Percentiles rank a stretch among this genome's conserved stretches.
phyloP scores from a whole-genome alignment of 2,888 invertebrate genomes.

The Tolmerus cingulatus region DNA sequence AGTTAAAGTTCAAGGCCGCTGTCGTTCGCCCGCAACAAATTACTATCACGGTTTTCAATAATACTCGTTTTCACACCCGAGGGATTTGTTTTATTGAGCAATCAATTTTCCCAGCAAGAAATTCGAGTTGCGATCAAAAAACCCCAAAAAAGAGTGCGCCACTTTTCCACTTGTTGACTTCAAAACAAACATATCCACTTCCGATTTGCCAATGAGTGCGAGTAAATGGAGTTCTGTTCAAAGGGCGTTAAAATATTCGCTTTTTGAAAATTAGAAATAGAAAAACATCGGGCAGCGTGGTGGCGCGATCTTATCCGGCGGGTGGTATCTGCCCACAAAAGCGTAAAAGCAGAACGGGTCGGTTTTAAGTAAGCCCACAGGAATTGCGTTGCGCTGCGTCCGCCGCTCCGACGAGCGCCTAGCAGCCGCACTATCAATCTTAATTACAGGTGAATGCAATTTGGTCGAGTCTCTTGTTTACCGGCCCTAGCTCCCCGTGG shows the following conservation, averaged over 20 bases:
- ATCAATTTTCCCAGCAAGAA: not conserved
- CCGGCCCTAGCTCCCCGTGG: not conserved
- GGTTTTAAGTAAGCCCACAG: not conserved
- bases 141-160: not conserved
- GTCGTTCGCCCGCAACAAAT: not conserved
- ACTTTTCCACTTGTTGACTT: constrained; percentile 11
- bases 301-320: not conserved
- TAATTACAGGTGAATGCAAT: constrained; percentile 23
- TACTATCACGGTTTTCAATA: not conserved
- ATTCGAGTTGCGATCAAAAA: not conserved
- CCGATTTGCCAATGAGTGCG: not conserved
- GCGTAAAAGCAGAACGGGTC: constrained; percentile 14
- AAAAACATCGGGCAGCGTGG: not conserved
- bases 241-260: constrained; percentile 12
- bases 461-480: not conserved
- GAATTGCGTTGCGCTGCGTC: not conserved
- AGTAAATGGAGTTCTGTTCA: constrained; percentile 17
- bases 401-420: not conserved
- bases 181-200: not conserved
- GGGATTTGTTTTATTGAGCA: not conserved
- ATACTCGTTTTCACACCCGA: not conserved
- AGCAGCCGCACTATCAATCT: not conserved
- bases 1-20: not conserved
- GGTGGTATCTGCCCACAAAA: not conserved
- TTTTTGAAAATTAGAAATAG: not conserved